Conservation (phyloP, 2,888 invertebrate species). For the Eudasyphora cyanicolor region DNA sequence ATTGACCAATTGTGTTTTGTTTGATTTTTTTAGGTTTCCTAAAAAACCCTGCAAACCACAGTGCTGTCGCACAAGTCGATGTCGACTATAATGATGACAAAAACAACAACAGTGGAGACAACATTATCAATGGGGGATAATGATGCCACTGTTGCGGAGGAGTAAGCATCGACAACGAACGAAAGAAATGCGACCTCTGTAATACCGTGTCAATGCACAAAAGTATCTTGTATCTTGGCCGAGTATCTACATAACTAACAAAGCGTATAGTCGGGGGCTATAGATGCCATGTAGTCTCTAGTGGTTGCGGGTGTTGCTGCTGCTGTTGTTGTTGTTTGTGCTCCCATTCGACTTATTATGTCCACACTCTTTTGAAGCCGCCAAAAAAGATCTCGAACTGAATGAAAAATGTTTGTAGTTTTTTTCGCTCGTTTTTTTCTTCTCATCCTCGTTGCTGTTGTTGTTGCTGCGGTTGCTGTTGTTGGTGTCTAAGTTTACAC, state of each 20-base stretch:
- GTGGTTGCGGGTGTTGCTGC: too few relatives aligned
- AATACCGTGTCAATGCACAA: slow-evolving; percentile 73
- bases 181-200: slow-evolving; percentile 70
- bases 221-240: slow-evolving; percentile 71
- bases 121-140: slow-evolving; percentile 71
- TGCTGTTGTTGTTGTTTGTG: slow-evolving; percentile 24
- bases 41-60: not conserved
- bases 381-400: slow-evolving; percentile 40
- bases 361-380: slow-evolving; percentile 66
- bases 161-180: slow-evolving; percentile 69
- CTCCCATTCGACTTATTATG: slow-evolving; percentile 64
- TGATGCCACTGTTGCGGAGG: slow-evolving; percentile 71
- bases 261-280: slow-evolving; percentile 71
- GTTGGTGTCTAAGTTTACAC: slow-evolving; percentile 52
- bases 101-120: slow-evolving; percentile 49
- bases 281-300: too few relatives aligned
- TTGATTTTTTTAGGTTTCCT: not conserved
- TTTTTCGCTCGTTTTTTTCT: slow-evolving; percentile 18
- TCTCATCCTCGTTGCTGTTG: not conserved
- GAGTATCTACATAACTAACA: slow-evolving; percentile 77
- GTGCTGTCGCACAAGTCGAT: slow-evolving; percentile 17
- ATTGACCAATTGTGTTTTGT: too few relatives aligned
- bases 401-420: slow-evolving; percentile 53
- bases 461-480: slow-evolving; percentile 22
- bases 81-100: too few relatives aligned